These are phyloP conservation scores for Arenicola marina DNA, from an alignment of 2,888 invertebrate species.

Conservation along the genomic window DNA sequence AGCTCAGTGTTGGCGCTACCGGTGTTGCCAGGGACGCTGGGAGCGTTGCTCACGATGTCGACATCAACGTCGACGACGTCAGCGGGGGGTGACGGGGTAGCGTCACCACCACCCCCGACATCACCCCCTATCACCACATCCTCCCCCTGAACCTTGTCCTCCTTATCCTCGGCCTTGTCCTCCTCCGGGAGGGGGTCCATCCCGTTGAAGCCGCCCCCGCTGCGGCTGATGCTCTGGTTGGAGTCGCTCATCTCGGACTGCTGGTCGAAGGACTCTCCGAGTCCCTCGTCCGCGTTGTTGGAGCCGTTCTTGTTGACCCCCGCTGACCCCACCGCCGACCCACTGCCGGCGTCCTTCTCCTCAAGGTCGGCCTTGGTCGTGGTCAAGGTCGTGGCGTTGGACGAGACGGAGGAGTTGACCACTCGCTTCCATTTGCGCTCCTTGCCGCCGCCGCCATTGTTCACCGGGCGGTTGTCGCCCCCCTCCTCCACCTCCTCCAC, in stretches of 20 bases:
- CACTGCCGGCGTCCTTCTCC: not conserved
- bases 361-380: not conserved
- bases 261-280: conserved; percentile 39
- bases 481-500: not conserved
- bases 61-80: not conserved
- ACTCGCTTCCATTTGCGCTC: no score
- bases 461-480: not conserved
- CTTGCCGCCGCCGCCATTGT: no score
- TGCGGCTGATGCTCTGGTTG: conserved; percentile 1
- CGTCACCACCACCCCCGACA: not conserved
- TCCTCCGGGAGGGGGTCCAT: conserved; percentile 2
- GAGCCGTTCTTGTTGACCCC: not conserved
- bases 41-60: no score
- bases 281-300: conserved; percentile 31
- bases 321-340: no score
- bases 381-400: no score
- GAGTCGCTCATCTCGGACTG: conserved; percentile 35
- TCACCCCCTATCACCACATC: not conserved
- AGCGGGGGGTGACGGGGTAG: not conserved
- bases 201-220: not conserved
- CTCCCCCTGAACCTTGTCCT: not conserved
- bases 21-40: no score
- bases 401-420: no score
- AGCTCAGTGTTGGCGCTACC: no score
- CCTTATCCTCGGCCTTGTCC: not conserved